These are phyloP conservation scores for Cinclus cinclus DNA, from an alignment of 2,113 vertebrate species.

Conservation along the genomic window DNA sequence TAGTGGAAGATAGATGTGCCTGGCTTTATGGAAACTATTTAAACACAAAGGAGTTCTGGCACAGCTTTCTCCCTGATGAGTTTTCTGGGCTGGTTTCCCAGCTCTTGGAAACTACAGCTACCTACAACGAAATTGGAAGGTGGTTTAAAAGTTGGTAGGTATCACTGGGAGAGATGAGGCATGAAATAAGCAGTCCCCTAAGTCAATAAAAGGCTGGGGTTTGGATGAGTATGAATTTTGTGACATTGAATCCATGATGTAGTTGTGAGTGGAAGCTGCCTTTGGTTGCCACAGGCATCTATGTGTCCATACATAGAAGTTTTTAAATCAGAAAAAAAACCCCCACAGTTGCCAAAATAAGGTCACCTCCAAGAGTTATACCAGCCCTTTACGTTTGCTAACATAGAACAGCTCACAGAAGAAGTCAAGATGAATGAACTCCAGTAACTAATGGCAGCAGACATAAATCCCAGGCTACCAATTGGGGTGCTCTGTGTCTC, in stretches of 20 bases:
- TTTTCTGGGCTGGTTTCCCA: not conserved
- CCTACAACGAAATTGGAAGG: not conserved
- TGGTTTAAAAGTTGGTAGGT: not conserved
- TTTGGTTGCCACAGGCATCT: not conserved
- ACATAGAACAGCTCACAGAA: not conserved
- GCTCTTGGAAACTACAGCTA: not conserved
- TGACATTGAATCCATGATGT: not conserved
- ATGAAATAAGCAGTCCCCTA: not conserved
- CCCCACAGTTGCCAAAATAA: not conserved
- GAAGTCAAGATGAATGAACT: not conserved
- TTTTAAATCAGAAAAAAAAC: not conserved
- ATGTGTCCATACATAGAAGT: not conserved
- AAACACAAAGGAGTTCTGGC: conserved; percentile 1
- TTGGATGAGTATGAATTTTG: not conserved
- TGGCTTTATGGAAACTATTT: not conserved
- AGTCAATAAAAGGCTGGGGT: not conserved
- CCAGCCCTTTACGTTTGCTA: not conserved
- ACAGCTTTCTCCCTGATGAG: not conserved
- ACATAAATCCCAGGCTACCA: not conserved
- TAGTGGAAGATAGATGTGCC: not conserved
- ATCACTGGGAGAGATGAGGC: not conserved
- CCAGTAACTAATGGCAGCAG: not conserved
- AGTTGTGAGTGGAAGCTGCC: not conserved
- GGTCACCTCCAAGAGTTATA: not conserved
- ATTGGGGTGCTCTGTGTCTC: not conserved